phyloP scores from a whole-genome alignment of 2,888 invertebrate species.

The Catocala fraxini region DNA sequence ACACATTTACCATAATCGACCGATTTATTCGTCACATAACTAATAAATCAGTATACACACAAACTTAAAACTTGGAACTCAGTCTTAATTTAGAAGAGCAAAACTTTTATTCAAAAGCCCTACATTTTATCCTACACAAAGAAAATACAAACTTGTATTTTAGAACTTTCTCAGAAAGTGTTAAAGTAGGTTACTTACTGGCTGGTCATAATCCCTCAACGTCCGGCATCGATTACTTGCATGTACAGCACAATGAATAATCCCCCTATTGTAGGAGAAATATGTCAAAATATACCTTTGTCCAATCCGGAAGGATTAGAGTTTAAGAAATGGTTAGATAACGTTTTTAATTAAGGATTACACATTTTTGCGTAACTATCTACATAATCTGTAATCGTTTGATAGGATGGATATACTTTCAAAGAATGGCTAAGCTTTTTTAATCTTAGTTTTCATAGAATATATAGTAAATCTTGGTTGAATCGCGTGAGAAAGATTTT shows the following conservation, averaged over 20 bases:
- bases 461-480: background rate
- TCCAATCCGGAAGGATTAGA: constrained; percentile 73
- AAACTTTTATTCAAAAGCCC: background rate
- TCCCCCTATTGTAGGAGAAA: constrained; percentile 54
- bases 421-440: constrained; percentile 19
- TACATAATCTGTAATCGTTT: constrained; percentile 21
- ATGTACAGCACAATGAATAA: constrained; percentile 56
- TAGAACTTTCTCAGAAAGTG: constrained; percentile 56
- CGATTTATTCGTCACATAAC: too few species aligned
- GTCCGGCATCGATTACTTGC: constrained; percentile 83
- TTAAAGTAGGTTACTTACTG: constrained; percentile 53
- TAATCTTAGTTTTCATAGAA: background rate
- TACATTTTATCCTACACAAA: constrained; percentile 7
- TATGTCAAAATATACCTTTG: constrained; percentile 75
- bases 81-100: background rate
- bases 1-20: too few species aligned
- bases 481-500: background rate
- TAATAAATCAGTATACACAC: too few species aligned
- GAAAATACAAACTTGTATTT: constrained; percentile 22
- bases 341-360: constrained; percentile 43
- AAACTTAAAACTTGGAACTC: too few species aligned
- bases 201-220: constrained; percentile 55
- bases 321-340: constrained; percentile 26
- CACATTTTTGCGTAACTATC: constrained; percentile 42
- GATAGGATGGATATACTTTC: constrained; percentile 30